Percentiles rank a stretch among this genome's conserved stretches.
These are phyloP conservation scores for Periophthalmus magnuspinnatus DNA, from an alignment of 2,797 vertebrate genomes.

Conservation along the genomic window DNA sequence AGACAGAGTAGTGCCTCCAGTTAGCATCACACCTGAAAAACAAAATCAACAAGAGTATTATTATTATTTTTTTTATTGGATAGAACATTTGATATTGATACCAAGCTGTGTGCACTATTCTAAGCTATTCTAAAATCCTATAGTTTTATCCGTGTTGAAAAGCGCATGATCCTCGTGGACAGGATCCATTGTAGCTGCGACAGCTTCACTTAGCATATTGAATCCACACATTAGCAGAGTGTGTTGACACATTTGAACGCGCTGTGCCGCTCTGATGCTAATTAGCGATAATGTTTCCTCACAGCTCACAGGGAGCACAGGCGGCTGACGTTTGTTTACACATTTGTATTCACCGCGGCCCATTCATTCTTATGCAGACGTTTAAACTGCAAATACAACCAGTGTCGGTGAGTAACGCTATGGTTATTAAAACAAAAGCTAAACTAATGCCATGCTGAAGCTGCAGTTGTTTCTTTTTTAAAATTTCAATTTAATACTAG, in stretches of 20 bases:
- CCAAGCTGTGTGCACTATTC: no score
- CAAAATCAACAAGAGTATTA: no score
- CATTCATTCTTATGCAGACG: background rate
- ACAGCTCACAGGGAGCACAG: slow-evolving; percentile 20
- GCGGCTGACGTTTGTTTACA: slow-evolving; percentile 14
- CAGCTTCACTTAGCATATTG: background rate
- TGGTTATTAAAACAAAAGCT: background rate
- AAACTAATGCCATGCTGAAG: background rate
- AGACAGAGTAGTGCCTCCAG: no score
- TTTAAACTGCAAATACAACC: background rate
- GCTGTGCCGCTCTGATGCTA: slow-evolving; percentile 8
- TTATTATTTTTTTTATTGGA: no score
- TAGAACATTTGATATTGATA: no score
- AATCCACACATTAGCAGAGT: slow-evolving; percentile 11
- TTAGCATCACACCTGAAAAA: no score
- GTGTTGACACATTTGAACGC: slow-evolving; percentile 8
- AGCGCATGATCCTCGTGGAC: background rate
- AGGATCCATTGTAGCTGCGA: slow-evolving; percentile 7
- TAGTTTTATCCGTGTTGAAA: background rate
- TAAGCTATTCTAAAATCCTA: no score
- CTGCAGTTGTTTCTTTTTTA: background rate
- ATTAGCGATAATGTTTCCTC: slow-evolving; percentile 29
- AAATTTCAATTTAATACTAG: background rate
- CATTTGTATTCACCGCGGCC: background rate
- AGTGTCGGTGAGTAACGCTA: background rate